Evolutionary conservation across 2,888 invertebrate species (phyloP).

Genomic region (Aspidiotus rigidus): DNA sequence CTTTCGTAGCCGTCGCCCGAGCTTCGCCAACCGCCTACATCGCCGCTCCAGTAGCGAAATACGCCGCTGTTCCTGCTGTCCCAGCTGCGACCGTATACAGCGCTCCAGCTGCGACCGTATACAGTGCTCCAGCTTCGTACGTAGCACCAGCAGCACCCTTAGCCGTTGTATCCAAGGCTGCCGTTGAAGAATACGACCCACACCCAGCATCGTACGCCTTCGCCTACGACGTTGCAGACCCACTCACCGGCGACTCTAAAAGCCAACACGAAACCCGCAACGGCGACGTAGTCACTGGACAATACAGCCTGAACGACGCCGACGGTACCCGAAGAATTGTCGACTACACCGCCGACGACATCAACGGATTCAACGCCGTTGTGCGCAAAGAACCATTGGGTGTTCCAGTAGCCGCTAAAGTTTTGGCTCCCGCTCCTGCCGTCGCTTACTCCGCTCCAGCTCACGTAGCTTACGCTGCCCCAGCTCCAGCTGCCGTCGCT

Average conservation of each 20-base stretch:
- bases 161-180: conserved; percentile 46
- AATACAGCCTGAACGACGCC: conserved; percentile 39
- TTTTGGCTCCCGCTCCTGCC: conserved; percentile 12
- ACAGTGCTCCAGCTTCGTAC: conserved; percentile 16
- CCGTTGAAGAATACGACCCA: conserved; percentile 38
- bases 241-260: conserved; percentile 39
- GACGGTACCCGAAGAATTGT: conserved; percentile 39
- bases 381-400: conserved; percentile 39
- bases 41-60: conserved; percentile 16
- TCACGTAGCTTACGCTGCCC: background rate
- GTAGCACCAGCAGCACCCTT: conserved; percentile 45
- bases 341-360: conserved; percentile 40
- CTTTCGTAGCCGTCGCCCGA: conserved; percentile 19
- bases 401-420: conserved; percentile 6
- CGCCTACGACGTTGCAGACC: conserved; percentile 39
- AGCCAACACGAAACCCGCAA: conserved; percentile 39
- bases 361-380: conserved; percentile 40
- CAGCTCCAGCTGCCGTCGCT: conserved; percentile 5
- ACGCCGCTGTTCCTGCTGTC: conserved; percentile 3
- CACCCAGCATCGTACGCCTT: conserved; percentile 39
- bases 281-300: conserved; percentile 39
- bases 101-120: conserved; percentile 9
- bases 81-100: conserved; percentile 3
- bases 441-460: conserved; percentile 18
- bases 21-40: background rate